Percentiles rank a stretch among this genome's conserved stretches.
Conservation (phyloP, 2,113 vertebrate species). For the Glaucidium brasilianum region DNA sequence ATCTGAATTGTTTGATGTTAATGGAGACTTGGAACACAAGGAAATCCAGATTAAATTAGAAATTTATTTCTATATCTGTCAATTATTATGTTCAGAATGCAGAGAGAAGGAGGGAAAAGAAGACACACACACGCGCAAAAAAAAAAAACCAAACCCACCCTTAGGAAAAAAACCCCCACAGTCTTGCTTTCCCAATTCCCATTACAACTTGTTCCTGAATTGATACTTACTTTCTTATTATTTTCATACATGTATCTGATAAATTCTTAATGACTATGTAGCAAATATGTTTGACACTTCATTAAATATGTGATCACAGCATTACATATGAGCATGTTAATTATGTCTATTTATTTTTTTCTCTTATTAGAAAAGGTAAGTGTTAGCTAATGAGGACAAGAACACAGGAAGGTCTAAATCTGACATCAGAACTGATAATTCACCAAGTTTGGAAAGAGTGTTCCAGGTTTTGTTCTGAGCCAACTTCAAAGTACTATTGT, state of each 20-base stretch:
- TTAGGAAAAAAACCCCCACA: neutral
- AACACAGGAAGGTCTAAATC: neutral
- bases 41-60: neutral
- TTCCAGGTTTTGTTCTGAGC: neutral
- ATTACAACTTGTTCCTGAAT: neutral
- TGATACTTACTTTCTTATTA: neutral
- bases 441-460: neutral
- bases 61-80: neutral
- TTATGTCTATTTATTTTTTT: neutral
- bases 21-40: neutral
- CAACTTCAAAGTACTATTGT: neutral
- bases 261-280: neutral
- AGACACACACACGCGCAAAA: neutral
- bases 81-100: neutral
- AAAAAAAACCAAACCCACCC: neutral
- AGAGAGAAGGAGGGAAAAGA: fast-evolving
- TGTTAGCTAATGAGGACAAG: neutral
- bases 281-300: neutral
- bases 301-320: neutral
- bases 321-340: neutral
- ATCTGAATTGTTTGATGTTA: neutral
- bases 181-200: neutral
- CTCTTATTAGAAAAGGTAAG: neutral
- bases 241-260: neutral
- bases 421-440: neutral